Evolutionary conservation across 2,113 vertebrate species (phyloP), one percentile per base, ranked within the genome.

Genomic region (Datnioides undecimradiatus): DNA sequence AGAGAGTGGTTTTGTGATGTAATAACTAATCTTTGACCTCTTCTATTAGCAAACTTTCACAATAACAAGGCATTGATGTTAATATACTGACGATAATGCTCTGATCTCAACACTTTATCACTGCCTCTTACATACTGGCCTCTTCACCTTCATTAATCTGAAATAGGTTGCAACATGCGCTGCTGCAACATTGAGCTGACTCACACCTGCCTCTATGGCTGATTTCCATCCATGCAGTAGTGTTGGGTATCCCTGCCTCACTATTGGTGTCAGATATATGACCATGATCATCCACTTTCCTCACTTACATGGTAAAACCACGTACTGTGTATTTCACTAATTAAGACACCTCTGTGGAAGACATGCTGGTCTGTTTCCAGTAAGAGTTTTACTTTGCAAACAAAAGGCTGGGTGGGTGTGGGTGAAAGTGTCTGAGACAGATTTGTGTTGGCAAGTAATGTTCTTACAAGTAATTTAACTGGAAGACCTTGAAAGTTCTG

Each of bases 91-190:
- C 5, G 41, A 48, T 52, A 5, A 29, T 2, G 8, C 23, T 27
- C 12, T 2, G 3, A 73, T 38, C 31, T 21, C 43, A 23, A 7
- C 13, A 52, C n/a, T 38, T 19, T 6, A 10, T 55, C n/a, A 54
- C 0, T 0, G 27, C 16, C 19, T 43, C 25, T 43, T 0, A 1
- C 8, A 29, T n/a, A n/a, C n/a, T n/a, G n/a, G n/a, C n/a, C n/a
- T n/a, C n/a, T 7, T n/a, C 34, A 38, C 58, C 6, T 21, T 12
- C n/a, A 60, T 40, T 38, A 23, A 38, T 36, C 9, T 36, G 3
- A 23, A 52, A 52, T 52, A 25, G n/a, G n/a, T n/a, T n/a, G n/a
- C n/a, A n/a, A n/a, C n/a, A n/a, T n/a, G n/a, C n/a, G n/a, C n/a
- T n/a, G n/a, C n/a, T n/a, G n/a, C n/a, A n/a, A n/a, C n/a, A n/a